Conservation (phyloP, 1,140 invertebrate species). For the Zeugodacus cucurbitae region DNA sequence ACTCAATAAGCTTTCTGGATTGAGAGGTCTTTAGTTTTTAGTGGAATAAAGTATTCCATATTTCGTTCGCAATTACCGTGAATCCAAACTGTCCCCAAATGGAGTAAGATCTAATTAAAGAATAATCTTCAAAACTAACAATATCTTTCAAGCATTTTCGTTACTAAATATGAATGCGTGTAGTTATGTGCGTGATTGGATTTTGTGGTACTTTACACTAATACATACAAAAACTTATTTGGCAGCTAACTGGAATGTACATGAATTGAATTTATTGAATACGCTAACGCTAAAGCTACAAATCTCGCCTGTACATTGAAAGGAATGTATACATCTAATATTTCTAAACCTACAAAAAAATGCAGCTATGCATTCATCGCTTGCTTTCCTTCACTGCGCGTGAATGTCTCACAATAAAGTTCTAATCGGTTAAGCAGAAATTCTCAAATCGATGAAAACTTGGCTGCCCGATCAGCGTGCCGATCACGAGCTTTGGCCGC, state of each 20-base stretch:
- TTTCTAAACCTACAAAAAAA: neutral
- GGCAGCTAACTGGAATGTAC: neutral
- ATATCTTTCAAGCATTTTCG: too few species aligned
- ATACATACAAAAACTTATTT: neutral
- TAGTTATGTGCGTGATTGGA: neutral
- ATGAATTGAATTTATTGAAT: too few species aligned
- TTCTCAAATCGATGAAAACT: constrained; percentile 46
- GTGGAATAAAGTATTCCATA: too few species aligned
- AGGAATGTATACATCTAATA: neutral
- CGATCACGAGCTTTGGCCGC: constrained; percentile 31
- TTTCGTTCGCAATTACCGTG: too few species aligned
- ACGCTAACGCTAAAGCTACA: neutral
- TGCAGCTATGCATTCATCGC: too few species aligned
- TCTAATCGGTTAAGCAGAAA: neutral
- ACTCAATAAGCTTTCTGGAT: too few species aligned
- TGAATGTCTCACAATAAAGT: neutral
- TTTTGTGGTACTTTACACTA: neutral
- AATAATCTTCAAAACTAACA: too few species aligned
- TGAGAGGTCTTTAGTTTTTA: too few species aligned
- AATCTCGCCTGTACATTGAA: neutral
- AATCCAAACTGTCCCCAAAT: too few species aligned
- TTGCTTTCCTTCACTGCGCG: neutral
- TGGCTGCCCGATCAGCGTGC: constrained; percentile 44
- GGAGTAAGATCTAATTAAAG: too few species aligned
- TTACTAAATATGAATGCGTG: too few species aligned